phyloP scores from a whole-genome alignment of 2,113 vertebrate genomes.

The Pomatostomus ruficeps region DNA sequence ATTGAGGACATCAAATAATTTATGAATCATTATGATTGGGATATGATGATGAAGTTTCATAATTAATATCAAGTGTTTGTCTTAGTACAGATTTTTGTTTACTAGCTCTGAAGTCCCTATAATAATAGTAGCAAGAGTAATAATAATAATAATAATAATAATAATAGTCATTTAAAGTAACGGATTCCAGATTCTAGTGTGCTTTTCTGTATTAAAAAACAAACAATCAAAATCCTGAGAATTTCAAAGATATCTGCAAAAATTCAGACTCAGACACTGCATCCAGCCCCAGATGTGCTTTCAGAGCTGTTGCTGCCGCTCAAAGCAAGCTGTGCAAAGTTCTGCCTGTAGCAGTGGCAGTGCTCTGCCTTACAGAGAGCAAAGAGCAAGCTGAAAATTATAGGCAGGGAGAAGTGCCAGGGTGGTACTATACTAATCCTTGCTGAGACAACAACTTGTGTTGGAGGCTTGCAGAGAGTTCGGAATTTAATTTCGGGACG shows the following conservation, averaged over 20 bases:
- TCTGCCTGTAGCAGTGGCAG: neutral
- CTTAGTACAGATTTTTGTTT: neutral
- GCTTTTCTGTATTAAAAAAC: neutral
- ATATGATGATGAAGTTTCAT: neutral
- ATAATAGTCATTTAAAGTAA: neutral
- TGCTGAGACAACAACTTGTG: conserved; percentile 43
- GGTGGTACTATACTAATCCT: conserved; percentile 43
- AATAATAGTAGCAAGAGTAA: neutral
- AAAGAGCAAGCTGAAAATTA: conserved; percentile 54
- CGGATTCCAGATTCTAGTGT: neutral
- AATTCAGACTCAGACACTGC: neutral
- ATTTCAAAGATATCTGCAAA: neutral
- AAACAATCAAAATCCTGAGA: neutral
- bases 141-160: neutral
- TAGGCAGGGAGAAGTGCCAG: conserved; percentile 36
- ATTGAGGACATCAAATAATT: neutral
- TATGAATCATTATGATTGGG: neutral
- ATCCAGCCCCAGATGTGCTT: neutral
- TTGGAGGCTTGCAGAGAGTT: neutral
- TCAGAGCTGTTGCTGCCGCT: neutral
- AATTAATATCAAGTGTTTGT: conserved; percentile 17
- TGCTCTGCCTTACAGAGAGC: conserved; percentile 10
- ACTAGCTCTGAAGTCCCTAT: neutral
- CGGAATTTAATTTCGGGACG: conserved; percentile 51
- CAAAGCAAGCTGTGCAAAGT: neutral